These are phyloP conservation scores for Athene noctua DNA, from an alignment of 2,113 vertebrate genomes.

Conservation along the genomic window DNA sequence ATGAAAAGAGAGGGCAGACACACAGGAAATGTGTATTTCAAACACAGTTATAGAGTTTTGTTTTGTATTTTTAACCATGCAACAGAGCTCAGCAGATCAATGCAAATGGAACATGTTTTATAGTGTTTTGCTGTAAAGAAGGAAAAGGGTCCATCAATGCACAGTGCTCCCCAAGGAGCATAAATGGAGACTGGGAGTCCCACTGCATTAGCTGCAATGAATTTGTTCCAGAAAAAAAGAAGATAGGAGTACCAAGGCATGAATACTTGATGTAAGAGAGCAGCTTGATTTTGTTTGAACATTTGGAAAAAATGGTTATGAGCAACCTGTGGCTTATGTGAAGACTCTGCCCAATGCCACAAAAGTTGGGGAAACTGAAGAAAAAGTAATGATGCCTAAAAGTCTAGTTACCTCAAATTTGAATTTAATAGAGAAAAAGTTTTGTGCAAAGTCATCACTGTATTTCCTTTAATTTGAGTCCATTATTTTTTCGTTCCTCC, in stretches of 20 bases:
- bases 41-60: neutral
- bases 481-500: neutral
- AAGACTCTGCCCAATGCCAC: neutral
- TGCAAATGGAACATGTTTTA: slow-evolving; percentile 38
- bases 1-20: neutral
- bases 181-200: slow-evolving; percentile 45
- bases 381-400: neutral
- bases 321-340: neutral
- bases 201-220: slow-evolving; percentile 21
- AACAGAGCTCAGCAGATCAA: slow-evolving; percentile 12
- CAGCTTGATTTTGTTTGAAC: neutral
- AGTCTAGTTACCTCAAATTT: neutral
- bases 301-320: neutral
- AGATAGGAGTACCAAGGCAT: neutral
- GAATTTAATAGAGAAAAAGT: neutral
- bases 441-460: neutral
- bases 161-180: slow-evolving; percentile 2
- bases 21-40: neutral
- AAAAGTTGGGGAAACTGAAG: neutral
- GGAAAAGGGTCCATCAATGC: neutral
- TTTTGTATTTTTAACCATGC: slow-evolving; percentile 8
- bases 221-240: slow-evolving; percentile 8
- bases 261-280: neutral
- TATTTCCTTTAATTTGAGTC: neutral
- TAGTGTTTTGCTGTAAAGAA: slow-evolving; percentile 32